Conservation (phyloP, 2,797 vertebrate genomes). For the Pelochelys cantorii region DNA sequence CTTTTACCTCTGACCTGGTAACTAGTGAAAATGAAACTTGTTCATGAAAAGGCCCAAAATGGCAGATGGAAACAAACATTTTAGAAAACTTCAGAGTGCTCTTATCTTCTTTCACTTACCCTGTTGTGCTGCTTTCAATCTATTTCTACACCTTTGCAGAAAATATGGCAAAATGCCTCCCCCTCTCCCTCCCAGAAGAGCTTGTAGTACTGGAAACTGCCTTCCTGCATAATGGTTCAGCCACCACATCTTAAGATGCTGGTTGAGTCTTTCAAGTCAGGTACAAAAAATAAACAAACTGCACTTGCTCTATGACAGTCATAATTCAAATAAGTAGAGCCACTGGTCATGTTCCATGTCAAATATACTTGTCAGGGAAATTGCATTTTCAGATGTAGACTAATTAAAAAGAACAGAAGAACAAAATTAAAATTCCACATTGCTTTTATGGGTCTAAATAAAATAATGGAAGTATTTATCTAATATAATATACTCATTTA, state of each 20-base stretch:
- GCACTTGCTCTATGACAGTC: not conserved
- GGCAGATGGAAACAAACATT: not conserved
- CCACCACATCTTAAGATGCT: not conserved
- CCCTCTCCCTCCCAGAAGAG: not conserved
- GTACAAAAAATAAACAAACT: no score
- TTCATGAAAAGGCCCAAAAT: not conserved
- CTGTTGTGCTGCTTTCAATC: not conserved
- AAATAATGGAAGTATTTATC: no score
- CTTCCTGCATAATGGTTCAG: not conserved
- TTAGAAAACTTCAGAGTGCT: not conserved
- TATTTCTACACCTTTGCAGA: not conserved
- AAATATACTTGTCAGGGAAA: not conserved
- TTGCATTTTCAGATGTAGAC: not conserved
- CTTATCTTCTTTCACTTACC: not conserved
- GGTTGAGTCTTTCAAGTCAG: accelerated
- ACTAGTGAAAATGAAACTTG: not conserved
- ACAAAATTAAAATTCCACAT: accelerated
- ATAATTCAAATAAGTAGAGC: not conserved
- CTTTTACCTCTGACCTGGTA: not conserved
- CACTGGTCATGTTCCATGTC: not conserved
- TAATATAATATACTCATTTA: no score
- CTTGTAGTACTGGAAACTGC: not conserved
- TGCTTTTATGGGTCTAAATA: accelerated
- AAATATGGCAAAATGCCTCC: not conserved
- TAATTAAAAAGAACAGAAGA: not conserved